phyloP scores from a whole-genome alignment of 1,140 invertebrate species.

The Megalonaias nervosa region DNA sequence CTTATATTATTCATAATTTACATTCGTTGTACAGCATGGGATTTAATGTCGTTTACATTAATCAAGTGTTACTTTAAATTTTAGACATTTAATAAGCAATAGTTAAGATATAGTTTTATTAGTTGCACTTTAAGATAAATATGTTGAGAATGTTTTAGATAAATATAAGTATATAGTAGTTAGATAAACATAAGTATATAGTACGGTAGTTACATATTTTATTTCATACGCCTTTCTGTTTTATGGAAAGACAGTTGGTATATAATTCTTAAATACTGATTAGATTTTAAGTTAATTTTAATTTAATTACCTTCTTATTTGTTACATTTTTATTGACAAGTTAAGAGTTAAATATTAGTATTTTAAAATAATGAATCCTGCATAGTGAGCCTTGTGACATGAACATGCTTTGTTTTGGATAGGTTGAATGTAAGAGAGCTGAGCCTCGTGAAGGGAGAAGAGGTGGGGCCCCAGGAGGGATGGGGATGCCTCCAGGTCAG shows the following conservation, averaged over 20 bases:
- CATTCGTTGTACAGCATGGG: no score
- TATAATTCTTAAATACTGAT: conserved; percentile 1
- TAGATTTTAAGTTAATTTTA: neutral
- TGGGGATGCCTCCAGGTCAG: conserved; percentile 15
- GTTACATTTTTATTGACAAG: neutral
- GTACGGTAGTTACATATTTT: no score
- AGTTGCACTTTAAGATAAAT: no score
- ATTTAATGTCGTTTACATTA: no score
- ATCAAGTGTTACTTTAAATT: no score
- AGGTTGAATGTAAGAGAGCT: conserved; percentile 35
- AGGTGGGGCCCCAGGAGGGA: conserved; percentile 9
- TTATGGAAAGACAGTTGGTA: neutral
- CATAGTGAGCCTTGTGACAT: neutral
- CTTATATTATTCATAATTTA: no score
- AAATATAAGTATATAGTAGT: no score
- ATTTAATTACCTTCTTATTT: neutral
- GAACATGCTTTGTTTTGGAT: neutral
- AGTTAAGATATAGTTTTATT: no score
- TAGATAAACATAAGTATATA: no score
- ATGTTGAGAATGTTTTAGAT: no score
- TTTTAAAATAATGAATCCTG: neutral
- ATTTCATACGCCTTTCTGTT: neutral
- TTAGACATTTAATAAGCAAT: no score
- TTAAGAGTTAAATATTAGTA: neutral
- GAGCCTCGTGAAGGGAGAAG: conserved; percentile 14